Percentiles rank a stretch among this genome's conserved stretches.
phyloP scores from a whole-genome alignment of 2,888 invertebrate genomes.

The Tolmerus cingulatus region DNA sequence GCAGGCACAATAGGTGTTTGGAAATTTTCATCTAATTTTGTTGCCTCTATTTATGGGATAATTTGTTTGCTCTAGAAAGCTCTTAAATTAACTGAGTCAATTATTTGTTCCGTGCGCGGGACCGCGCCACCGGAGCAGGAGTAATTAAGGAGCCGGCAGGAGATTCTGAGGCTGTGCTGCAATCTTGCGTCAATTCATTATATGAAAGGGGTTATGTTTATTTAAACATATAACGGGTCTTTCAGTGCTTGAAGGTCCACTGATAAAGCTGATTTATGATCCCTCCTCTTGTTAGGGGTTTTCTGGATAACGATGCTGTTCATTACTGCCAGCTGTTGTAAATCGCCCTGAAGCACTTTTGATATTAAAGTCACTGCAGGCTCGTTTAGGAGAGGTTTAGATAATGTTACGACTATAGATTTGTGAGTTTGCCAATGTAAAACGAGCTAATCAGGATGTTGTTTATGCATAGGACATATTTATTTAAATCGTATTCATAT shows the following conservation, averaged over 20 bases:
- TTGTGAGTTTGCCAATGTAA: background rate
- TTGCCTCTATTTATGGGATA: constrained; percentile 35
- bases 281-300: background rate
- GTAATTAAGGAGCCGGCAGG: background rate
- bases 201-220: background rate
- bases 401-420: background rate
- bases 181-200: background rate
- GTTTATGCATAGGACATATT: background rate
- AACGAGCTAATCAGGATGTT: background rate
- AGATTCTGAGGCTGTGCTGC: background rate
- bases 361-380: background rate
- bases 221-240: background rate
- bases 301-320: background rate
- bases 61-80: constrained; percentile 33
- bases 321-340: background rate
- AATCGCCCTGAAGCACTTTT: background rate
- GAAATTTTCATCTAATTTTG: constrained; percentile 36
- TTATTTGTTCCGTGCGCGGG: background rate
- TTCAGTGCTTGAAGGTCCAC: background rate
- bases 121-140: background rate
- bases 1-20: constrained; percentile 36
- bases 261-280: background rate
- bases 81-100: constrained; percentile 29
- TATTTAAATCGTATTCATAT: background rate
- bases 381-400: background rate